Evolutionary conservation across 37 sponge, comb jelly and placozoan species (phyloP), one percentile per base, ranked within the genome.

Genomic region (Dysidea cf. avara): DNA sequence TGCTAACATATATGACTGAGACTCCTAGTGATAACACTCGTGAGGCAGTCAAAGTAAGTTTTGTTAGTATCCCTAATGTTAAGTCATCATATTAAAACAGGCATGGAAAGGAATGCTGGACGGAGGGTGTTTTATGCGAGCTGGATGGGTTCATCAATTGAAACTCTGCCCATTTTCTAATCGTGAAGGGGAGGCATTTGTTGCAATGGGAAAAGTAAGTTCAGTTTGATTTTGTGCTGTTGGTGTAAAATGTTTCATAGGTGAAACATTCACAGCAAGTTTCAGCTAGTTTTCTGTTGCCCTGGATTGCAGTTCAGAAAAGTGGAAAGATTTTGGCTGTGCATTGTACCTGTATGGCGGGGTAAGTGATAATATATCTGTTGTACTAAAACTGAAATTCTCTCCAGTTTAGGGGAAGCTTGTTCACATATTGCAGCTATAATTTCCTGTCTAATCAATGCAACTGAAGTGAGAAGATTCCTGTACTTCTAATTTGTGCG

Each of bases 51-150:
- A 63, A 63, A 9, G 64, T 63, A 63, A 26, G 5, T 34, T 12
- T 29, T 30, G 7, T 21, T 20, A 63, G 34, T 28, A 26, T n/a
- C n/a, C n/a, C 24, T 30, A 20, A 5, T 43, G 5, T 29, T 63
- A 34, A 11, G 7, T 63, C 24, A 18, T 20, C 4, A 18, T 16
- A 6, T 26, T 18, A 29, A 29, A 13, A 11, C 7, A 67, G 68
- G 48, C 68, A 17, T 67, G 68, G 68, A 67, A 67, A 26, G 68
- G 68, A 67, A 67, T 67, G 68, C 68, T 67, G 3, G 68, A 67
- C 16, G 43, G 48, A 4, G 68, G 28, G 6, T 21, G 21, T 4
- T 67, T 67, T 67, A n/a, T 67, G 17, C 34, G n/a, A n/a, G 68
- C 68, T 17, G 68, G 68, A 67, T 67, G 43, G 68, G 68, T 67